Conservation (phyloP, 2,113 vertebrate genomes). For the Prionailurus viverrinus region DNA sequence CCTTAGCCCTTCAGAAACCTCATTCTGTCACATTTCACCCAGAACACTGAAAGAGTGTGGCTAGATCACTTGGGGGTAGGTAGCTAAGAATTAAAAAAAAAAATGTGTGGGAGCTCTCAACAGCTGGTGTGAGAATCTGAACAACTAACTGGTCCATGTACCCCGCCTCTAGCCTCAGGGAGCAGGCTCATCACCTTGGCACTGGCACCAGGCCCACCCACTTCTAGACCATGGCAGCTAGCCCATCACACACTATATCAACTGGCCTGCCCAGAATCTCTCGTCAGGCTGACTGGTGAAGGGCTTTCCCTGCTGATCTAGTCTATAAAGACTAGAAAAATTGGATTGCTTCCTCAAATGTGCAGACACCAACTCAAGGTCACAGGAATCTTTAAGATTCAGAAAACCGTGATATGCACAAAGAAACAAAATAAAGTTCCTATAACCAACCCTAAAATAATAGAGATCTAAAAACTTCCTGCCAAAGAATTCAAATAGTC, state of each 20-base stretch:
- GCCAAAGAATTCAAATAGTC: not conserved
- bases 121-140: not conserved
- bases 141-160: not conserved
- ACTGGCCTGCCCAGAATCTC: not conserved
- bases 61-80: not conserved
- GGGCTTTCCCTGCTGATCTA: not conserved
- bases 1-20: not conserved
- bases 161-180: not conserved
- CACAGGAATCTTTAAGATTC: not conserved
- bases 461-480: not conserved
- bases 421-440: not conserved
- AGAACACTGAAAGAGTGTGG: not conserved
- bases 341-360: not conserved
- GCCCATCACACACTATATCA: not conserved
- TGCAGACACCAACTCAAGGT: not conserved
- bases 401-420: not conserved
- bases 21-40: not conserved
- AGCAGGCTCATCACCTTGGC: not conserved
- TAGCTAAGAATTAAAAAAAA: not conserved
- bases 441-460: not conserved
- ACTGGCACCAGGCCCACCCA: not conserved
- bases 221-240: not conserved
- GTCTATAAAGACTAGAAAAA: not conserved
- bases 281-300: not conserved
- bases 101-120: not conserved